Conservation (phyloP, 2,888 invertebrate genomes). For the Deilephila elpenor region DNA sequence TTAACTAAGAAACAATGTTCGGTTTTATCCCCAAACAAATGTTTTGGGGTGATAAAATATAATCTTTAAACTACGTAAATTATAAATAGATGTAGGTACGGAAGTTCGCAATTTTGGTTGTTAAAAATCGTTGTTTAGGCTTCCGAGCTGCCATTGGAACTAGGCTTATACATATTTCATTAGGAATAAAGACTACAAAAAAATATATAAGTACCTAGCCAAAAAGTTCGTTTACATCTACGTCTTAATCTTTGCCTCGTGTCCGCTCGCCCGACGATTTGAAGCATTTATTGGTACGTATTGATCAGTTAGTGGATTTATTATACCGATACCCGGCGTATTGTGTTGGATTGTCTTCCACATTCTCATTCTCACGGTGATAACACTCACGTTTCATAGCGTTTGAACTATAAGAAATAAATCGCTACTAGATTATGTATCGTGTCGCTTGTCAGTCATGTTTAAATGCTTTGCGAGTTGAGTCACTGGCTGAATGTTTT, state of each 20-base stretch:
- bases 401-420: background rate
- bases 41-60: no score
- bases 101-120: no score
- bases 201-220: background rate
- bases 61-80: no score
- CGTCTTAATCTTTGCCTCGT: constrained; percentile 47
- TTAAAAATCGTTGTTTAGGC: no score
- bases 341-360: constrained; percentile 7
- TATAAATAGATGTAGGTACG: no score
- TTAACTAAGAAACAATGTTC: no score
- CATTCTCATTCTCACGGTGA: constrained; percentile 38
- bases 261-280: constrained; percentile 58
- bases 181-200: background rate
- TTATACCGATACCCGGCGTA: constrained; percentile 55
- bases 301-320: constrained; percentile 76
- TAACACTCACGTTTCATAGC: constrained; percentile 19
- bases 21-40: no score
- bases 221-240: constrained; percentile 27
- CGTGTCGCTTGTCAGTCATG: constrained; percentile 13
- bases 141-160: no score
- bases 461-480: background rate
- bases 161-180: no score
- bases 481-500: no score
- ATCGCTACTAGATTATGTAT: constrained; percentile 3
- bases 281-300: constrained; percentile 74